A percentile compares a stretch with the other conserved stretches of the same genome.
Evolutionary conservation across 1,140 invertebrate species (phyloP).

Genomic region (Drosophila tani): DNA sequence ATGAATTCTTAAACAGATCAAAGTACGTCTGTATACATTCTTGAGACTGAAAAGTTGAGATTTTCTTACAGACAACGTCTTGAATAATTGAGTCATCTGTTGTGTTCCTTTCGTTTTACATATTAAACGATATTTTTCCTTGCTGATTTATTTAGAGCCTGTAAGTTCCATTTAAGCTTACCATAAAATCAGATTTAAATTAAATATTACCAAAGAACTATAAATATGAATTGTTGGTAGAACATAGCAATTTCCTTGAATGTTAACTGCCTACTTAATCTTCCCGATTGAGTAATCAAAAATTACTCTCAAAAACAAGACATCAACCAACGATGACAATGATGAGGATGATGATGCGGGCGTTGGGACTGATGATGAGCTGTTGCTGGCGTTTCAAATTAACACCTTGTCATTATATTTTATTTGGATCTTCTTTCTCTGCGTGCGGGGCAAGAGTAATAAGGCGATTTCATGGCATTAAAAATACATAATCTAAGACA

Average conservation of each 20-base stretch:
- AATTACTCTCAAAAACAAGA: slow-evolving; percentile 23
- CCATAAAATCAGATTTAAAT: not conserved
- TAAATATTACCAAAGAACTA: not conserved
- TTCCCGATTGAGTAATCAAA: slow-evolving; percentile 20
- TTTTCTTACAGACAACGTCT: slow-evolving; percentile 9
- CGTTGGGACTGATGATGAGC: slow-evolving; percentile 14
- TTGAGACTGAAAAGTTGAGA: slow-evolving; percentile 8
- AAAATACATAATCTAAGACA: slow-evolving; percentile 61
- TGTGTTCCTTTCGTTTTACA: not conserved
- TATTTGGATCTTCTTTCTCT: slow-evolving; percentile 3
- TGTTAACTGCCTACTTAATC: not conserved
- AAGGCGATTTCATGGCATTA: slow-evolving; percentile 52
- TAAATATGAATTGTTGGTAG: not conserved
- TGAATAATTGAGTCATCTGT: slow-evolving; percentile 6
- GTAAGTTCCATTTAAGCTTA: not conserved
- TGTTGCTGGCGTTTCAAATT: slow-evolving; percentile 38
- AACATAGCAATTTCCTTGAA: not conserved
- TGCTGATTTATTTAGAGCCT: slow-evolving; percentile 3
- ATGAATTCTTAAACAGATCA: slow-evolving; percentile 36
- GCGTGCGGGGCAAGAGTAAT: slow-evolving; percentile 13
- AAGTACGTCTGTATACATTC: slow-evolving; percentile 1
- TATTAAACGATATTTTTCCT: not conserved
- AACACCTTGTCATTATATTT: slow-evolving; percentile 59
- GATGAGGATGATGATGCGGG: slow-evolving; percentile 10
- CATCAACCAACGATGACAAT: slow-evolving; percentile 25